These are phyloP conservation scores for Pyrgus malvae DNA, from an alignment of 2,888 invertebrate species.

Conservation along the genomic window DNA sequence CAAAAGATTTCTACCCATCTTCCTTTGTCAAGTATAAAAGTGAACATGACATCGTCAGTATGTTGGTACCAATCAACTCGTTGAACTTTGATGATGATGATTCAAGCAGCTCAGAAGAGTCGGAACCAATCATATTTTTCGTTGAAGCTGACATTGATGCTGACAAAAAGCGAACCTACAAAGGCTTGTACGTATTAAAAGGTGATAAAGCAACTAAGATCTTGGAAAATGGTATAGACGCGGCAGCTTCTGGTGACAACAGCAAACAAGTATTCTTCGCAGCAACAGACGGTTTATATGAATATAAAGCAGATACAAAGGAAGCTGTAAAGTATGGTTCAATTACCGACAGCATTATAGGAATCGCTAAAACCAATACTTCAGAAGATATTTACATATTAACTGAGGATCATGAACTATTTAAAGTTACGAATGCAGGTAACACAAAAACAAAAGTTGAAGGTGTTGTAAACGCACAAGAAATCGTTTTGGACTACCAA, in stretches of 20 bases:
- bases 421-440: background rate
- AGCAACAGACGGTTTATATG: background rate
- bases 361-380: background rate
- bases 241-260: background rate
- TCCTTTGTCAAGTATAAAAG: constrained; percentile 27
- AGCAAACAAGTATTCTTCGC: background rate
- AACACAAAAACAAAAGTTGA: background rate
- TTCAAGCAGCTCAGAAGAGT: constrained; percentile 8
- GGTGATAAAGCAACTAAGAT: background rate
- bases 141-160: background rate
- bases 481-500: background rate
- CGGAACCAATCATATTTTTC: background rate
- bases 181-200: background rate
- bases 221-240: background rate
- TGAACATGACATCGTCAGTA: constrained; percentile 38
- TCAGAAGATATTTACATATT: background rate
- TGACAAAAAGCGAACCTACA: background rate
- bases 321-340: background rate
- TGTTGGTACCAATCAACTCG: constrained; percentile 37
- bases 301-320: background rate
- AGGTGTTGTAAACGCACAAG: background rate
- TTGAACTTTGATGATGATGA: constrained; percentile 33
- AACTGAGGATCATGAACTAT: background rate
- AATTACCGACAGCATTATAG: background rate
- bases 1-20: constrained; percentile 22